Percentiles rank a stretch among this genome's conserved stretches.
Evolutionary conservation across 2,113 vertebrate genomes (phyloP).

Genomic region (Mesocricetus auratus): DNA sequence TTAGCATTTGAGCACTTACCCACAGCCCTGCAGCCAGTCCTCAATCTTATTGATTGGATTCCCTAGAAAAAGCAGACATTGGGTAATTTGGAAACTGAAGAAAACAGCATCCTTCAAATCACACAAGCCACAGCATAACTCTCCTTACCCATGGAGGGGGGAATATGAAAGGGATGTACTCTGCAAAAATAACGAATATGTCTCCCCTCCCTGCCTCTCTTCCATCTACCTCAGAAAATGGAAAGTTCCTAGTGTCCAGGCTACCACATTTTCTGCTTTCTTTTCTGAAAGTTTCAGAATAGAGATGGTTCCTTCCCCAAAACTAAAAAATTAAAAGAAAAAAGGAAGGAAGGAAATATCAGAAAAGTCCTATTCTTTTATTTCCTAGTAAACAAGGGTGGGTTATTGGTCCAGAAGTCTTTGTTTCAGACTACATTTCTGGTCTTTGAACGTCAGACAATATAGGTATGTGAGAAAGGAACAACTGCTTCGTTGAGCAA

Average conservation of each 20-base stretch:
- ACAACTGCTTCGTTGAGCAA: not conserved
- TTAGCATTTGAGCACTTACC: constrained; percentile 67
- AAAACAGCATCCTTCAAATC: not conserved
- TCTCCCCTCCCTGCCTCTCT: not conserved
- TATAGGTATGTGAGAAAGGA: not conserved
- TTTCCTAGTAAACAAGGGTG: constrained; percentile 23
- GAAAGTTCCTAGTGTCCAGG: not conserved
- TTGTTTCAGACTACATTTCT: not conserved
- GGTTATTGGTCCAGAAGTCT: not conserved
- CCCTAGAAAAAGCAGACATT: constrained; percentile 69
- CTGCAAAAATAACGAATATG: not conserved
- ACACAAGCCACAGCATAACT: not conserved
- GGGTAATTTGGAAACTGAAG: not conserved
- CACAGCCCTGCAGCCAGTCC: constrained; percentile 82
- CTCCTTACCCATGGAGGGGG: not conserved
- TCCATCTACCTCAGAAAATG: not conserved
- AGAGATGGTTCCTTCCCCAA: not conserved
- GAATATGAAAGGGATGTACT: not conserved
- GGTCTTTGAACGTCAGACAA: not conserved
- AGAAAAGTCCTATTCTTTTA: not conserved
- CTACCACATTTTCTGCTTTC: not conserved
- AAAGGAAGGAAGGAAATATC: not conserved
- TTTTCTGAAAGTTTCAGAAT: not conserved
- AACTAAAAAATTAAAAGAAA: not conserved
- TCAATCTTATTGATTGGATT: constrained; percentile 80